A percentile compares a stretch with the other conserved stretches of the same genome.
Evolutionary conservation across 2,888 invertebrate species (phyloP).

Genomic region (Piscicola geometra): DNA sequence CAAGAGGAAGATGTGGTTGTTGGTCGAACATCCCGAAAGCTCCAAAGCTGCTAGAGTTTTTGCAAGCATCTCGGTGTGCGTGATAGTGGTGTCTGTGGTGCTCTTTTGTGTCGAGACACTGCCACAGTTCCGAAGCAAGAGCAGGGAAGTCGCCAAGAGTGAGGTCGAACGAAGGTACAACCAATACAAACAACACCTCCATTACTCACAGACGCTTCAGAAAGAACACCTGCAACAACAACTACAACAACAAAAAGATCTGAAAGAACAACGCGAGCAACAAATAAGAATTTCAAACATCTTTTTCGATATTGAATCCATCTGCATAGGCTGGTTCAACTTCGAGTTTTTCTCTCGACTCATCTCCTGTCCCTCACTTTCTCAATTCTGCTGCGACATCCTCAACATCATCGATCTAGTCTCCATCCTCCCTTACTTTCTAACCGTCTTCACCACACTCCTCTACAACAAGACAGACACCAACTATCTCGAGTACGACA

Average conservation of each 20-base stretch:
- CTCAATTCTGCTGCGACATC: constrained; percentile 47
- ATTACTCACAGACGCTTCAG: not conserved
- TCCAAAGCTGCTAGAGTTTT: constrained; percentile 54
- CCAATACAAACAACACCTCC: not conserved
- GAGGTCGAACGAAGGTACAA: not conserved
- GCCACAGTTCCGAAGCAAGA: constrained; percentile 52
- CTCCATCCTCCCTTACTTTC: constrained; percentile 53
- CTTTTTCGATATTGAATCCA: constrained; percentile 52
- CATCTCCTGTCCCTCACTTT: constrained; percentile 49
- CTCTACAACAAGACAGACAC: constrained; percentile 12
- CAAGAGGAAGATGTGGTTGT: constrained; percentile 51
- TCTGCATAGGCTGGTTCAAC: constrained; percentile 54
- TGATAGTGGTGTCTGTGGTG: constrained; percentile 57
- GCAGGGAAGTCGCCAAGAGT: not conserved
- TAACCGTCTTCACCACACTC: constrained; percentile 41
- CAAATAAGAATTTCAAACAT: constrained; percentile 38
- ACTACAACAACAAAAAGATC: not conserved
- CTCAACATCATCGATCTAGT: constrained; percentile 54
- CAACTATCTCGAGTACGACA: not conserved
- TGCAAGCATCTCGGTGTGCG: constrained; percentile 55
- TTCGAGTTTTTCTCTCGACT: constrained; percentile 50
- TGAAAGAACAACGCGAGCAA: constrained; percentile 44
- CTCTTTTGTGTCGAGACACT: constrained; percentile 59
- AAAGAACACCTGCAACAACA: not conserved
- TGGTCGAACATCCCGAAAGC: constrained; percentile 57